Base-by-base conservation (phyloP, 1,140 invertebrate genomes). In the Bombyx mori region DNA sequence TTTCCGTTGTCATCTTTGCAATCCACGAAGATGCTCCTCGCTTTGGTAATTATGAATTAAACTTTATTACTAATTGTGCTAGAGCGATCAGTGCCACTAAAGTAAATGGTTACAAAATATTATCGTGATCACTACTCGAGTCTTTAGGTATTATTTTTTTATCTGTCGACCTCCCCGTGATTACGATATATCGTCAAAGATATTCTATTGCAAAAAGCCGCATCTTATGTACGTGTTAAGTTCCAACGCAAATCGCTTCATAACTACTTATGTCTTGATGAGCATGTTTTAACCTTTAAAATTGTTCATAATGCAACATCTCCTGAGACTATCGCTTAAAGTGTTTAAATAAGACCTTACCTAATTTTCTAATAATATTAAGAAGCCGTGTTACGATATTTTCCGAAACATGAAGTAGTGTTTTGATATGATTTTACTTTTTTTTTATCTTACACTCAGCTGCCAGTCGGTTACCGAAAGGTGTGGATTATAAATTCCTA, bases 31-130 rank as follows among this genome's bases (percentile, higher is more conserved):
- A 84, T 84, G 78, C 66, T 72, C 66, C 60, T 72, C 35, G 60
- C 60, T 65, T 51, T 78, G 81, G 81, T 84, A 78, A 77, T 69
- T 84, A 79, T 72, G 49, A 48, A 42, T 51, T 51, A n/a, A 10
- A 10, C 45, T 10, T 7, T 51, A 26, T 51, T 26, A 51, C 12
- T 26, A n/a, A 50, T 50, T 50, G n/a, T 22, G 48, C 4, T 35
- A 35, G 4, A 2, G 26, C 1, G 26, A 26, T 51, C 50, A 51
- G 50, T 51, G 50, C 50, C 8, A 9, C 42, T 48, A 60, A 62
- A 51, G 44, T 60, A 46, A 57, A 62, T 62, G 54, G 52, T 65
- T 58, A 48, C 57, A 48, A 22, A 55, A 56, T 60, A 63, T 56
- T 35, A 51, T 51, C 50, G 18, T 51, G 42, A 10, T 9, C 50